A percentile compares a stretch with the other conserved stretches of the same genome.
These are phyloP conservation scores for Puffinus mauretanicus DNA, from an alignment of 2,113 vertebrate species.

Conservation along the genomic window DNA sequence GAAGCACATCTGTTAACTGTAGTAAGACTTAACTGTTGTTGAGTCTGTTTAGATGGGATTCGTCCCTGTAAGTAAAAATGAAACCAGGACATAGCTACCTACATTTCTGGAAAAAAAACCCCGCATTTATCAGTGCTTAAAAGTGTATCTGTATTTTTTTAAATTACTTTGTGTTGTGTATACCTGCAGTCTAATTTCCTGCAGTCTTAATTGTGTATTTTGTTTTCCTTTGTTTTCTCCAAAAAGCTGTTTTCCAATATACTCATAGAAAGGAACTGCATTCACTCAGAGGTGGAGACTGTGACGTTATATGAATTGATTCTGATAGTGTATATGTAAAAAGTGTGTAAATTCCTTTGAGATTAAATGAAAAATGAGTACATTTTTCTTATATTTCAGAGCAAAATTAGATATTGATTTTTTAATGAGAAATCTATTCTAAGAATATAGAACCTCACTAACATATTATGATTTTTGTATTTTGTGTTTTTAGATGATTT, in stretches of 20 bases:
- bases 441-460: neutral
- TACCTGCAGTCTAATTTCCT: neutral
- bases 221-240: neutral
- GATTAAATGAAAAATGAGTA: neutral
- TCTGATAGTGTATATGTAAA: neutral
- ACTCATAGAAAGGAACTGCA: neutral
- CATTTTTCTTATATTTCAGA: constrained; percentile 43
- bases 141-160: neutral
- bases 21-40: neutral
- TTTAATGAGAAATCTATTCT: constrained; percentile 59
- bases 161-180: neutral
- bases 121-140: neutral
- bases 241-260: neutral
- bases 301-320: neutral
- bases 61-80: accelerated
- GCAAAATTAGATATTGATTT: constrained; percentile 63
- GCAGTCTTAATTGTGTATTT: neutral
- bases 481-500: constrained; percentile 36
- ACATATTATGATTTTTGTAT: neutral
- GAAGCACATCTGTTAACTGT: neutral
- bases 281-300: neutral
- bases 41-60: neutral
- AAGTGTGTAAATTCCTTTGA: constrained; percentile 11
- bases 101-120: neutral
- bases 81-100: neutral